A percentile compares a stretch with the other conserved stretches of the same genome.
Evolutionary conservation across 2,797 vertebrate genomes (phyloP).

Genomic region (Helicolenus hilgendorfi): DNA sequence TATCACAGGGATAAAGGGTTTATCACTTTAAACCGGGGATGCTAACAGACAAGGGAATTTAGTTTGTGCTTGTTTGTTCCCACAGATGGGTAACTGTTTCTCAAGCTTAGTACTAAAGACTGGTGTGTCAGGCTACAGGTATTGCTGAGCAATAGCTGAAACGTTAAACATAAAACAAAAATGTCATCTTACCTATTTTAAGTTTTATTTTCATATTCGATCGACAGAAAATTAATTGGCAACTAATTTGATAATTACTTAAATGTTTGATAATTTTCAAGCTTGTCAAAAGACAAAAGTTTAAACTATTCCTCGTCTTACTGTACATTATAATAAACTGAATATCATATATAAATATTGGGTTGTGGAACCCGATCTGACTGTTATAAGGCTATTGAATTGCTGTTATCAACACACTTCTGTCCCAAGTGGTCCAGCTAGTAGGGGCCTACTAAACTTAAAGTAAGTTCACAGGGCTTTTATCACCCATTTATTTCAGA

Average conservation of each 20-base stretch:
- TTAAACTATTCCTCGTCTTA: neutral
- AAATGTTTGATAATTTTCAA: neutral
- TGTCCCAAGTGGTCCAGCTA: too few species aligned
- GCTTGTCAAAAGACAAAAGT: neutral
- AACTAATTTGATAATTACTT: neutral
- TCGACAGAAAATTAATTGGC: neutral
- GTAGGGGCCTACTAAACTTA: too few species aligned
- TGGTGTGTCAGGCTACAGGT: neutral
- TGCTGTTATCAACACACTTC: too few species aligned
- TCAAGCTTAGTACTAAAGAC: neutral
- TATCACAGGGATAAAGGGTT: conserved; percentile 47
- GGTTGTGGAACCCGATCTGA: too few species aligned
- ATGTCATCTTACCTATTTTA: neutral
- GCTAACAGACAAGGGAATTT: neutral
- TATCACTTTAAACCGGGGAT: conserved; percentile 28
- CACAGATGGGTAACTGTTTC: conserved; percentile 2
- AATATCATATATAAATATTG: too few species aligned
- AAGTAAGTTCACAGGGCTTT: too few species aligned
- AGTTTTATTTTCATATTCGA: neutral
- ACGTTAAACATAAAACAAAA: neutral
- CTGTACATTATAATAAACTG: neutral
- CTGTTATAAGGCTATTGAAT: too few species aligned
- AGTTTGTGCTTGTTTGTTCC: conserved; percentile 34
- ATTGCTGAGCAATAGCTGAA: neutral
- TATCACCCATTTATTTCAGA: too few species aligned